Conservation (phyloP, 2,888 invertebrate genomes). For the Diachrysia chrysitis region DNA sequence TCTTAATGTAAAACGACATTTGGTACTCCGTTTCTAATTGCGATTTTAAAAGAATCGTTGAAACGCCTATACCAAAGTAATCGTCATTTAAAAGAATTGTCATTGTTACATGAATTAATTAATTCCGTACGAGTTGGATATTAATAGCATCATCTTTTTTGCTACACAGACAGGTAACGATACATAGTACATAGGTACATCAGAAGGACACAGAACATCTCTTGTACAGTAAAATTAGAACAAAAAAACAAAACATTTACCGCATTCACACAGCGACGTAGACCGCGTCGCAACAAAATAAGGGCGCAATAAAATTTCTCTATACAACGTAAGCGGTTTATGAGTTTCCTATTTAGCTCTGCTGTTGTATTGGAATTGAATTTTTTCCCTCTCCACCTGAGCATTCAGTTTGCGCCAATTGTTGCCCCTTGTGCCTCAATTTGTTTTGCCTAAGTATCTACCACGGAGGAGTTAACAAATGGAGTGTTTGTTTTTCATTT, state of each 20-base stretch:
- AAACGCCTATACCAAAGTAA: no score
- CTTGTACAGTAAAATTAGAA: not conserved
- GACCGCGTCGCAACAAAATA: slow-evolving; percentile 51
- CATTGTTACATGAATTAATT: not conserved
- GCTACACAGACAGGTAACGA: not conserved
- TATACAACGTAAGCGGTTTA: slow-evolving; percentile 73
- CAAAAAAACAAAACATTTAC: not conserved
- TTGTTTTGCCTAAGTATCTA: slow-evolving; percentile 54
- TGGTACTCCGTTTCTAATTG: not conserved
- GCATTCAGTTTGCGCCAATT: slow-evolving; percentile 50
- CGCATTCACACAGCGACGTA: slow-evolving; percentile 13
- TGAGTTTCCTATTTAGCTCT: slow-evolving; percentile 72
- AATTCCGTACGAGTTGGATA: not conserved
- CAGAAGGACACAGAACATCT: not conserved
- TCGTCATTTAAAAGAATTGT: no score
- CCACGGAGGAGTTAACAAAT: slow-evolving; percentile 26
- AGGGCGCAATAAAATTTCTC: slow-evolving; percentile 64
- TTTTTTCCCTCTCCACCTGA: slow-evolving; percentile 63
- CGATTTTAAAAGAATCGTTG: no score
- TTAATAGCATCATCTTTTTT: not conserved
- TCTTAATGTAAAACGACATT: not conserved
- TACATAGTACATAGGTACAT: not conserved
- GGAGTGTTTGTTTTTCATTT: slow-evolving; percentile 13
- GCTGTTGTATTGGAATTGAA: slow-evolving; percentile 64
- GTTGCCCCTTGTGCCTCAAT: slow-evolving; percentile 53